These are phyloP conservation scores for Ataeniobius toweri DNA, from an alignment of 2,797 vertebrate genomes.

Conservation along the genomic window DNA sequence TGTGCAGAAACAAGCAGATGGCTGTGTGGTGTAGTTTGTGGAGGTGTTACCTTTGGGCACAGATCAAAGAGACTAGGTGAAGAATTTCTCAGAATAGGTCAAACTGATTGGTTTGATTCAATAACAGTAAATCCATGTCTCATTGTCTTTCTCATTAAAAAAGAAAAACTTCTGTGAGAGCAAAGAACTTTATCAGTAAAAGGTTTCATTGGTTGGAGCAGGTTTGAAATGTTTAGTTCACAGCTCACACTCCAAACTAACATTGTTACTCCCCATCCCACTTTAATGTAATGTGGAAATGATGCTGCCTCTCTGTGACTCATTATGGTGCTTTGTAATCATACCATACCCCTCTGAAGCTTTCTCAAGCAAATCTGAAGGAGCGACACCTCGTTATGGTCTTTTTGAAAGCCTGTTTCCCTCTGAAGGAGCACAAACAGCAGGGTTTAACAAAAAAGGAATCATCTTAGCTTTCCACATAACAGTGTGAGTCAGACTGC, in stretches of 20 bases:
- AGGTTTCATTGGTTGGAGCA: slow-evolving; percentile 2
- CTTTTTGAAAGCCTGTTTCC: slow-evolving; percentile 51
- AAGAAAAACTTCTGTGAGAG: neutral
- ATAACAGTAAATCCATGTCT: neutral
- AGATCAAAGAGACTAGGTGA: neutral
- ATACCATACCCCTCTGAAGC: slow-evolving; percentile 48
- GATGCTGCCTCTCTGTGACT: slow-evolving; percentile 40
- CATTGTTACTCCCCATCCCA: slow-evolving; percentile 18
- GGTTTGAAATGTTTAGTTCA: neutral
- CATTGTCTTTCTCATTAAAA: neutral
- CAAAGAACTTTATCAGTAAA: neutral
- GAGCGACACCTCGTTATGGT: slow-evolving; percentile 57
- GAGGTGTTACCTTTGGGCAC: neutral
- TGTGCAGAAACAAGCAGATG: neutral
- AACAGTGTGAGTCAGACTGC: slow-evolving; percentile 30
- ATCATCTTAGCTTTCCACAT: slow-evolving; percentile 50
- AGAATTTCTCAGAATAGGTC: neutral
- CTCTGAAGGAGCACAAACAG: slow-evolving; percentile 34
- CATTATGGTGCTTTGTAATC: slow-evolving; percentile 71
- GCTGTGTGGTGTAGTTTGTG: neutral
- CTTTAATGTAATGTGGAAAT: slow-evolving; percentile 58
- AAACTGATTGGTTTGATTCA: neutral
- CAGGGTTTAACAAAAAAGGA: slow-evolving; percentile 30
- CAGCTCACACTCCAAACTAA: slow-evolving; percentile 9
- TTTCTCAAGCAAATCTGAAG: slow-evolving; percentile 60